Evolutionary conservation across 2,888 invertebrate genomes (phyloP), one percentile per base, ranked within the genome.

Genomic region (Beris chalybata): DNA sequence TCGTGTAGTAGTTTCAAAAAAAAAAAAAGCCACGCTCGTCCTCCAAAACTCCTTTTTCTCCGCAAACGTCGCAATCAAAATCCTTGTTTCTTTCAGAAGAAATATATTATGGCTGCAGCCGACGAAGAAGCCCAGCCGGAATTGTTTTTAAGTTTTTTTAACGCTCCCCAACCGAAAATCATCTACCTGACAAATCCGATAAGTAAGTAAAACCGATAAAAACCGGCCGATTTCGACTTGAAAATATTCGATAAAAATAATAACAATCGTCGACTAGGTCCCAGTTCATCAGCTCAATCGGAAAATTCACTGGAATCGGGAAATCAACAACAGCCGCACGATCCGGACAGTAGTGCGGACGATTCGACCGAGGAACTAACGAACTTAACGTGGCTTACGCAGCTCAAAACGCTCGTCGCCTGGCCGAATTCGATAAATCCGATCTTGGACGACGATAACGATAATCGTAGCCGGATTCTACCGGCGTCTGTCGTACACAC

Each of bases 361-460:
- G 76, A 76, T 53, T 75, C 74, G 0, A 78, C 79, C 43, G 72
- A 74, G 12, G 80, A 80, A 58, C 69, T 80, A 13, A 80, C 80
- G 1, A 80, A 77, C 67, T 68, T 80, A 7, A 77, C 75, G 38
- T 80, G 80, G 80, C 69, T 80, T 13, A 77, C 75, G 2, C 76
- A 77, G 22, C 64, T 80, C n/a, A 74, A 78, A n/a, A 79, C 79
- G 67, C 74, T 76, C 5, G 70, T 78, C 44, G 73, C 74, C 4
- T 77, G 77, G 75, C 76, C 77, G 11, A 74, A 75, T 66, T 74
- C 74, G 7, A 73, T 74, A 22, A 74, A 75, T 65, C 70, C 69
- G 0, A 74, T 71, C 6, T 68, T 71, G 0, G 73, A 74, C 47
- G 74, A 75, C 15, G 74, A 74, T 50, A 59, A 66, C 11, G 67